phyloP scores from a whole-genome alignment of 2,888 invertebrate genomes.

The Cerastis leucographa region DNA sequence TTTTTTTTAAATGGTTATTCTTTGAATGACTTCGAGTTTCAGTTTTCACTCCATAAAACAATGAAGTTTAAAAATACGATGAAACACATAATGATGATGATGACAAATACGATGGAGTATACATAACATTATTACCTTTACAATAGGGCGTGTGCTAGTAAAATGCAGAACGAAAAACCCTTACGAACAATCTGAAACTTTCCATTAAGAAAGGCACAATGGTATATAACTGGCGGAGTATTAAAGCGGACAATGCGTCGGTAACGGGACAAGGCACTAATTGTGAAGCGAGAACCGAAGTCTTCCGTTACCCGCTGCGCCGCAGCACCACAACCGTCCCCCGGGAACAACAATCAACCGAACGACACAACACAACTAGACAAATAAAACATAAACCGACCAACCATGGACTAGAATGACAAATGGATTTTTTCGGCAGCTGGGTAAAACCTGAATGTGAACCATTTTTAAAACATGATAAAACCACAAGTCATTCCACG shows the following conservation, averaged over 20 bases:
- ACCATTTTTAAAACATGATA: conserved; percentile 54
- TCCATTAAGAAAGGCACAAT: conserved; percentile 85
- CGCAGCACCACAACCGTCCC: conserved; percentile 69
- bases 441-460: conserved; percentile 46
- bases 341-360: conserved; percentile 66
- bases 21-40: conserved; percentile 12
- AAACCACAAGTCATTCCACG: conserved; percentile 65
- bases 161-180: conserved; percentile 73
- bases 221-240: conserved; percentile 84
- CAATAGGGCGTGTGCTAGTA: conserved; percentile 73
- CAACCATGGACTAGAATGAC: conserved; percentile 42
- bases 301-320: conserved; percentile 81
- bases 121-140: conserved; percentile 70
- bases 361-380: conserved; percentile 43
- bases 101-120: conserved; percentile 50
- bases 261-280: conserved; percentile 88
- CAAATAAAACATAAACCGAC: conserved; percentile 46
- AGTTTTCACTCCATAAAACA: conserved; percentile 27
- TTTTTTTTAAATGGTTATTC: neutral
- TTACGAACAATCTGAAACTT: conserved; percentile 82
- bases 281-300: conserved; percentile 85
- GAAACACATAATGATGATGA: no score
- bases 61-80: conserved; percentile 37
- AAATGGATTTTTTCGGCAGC: conserved; percentile 49
- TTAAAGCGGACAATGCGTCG: conserved; percentile 85